A percentile compares a stretch with the other conserved stretches of the same genome.
Conservation (phyloP, 1,140 invertebrate species). For the Drosophila sturtevanti region DNA sequence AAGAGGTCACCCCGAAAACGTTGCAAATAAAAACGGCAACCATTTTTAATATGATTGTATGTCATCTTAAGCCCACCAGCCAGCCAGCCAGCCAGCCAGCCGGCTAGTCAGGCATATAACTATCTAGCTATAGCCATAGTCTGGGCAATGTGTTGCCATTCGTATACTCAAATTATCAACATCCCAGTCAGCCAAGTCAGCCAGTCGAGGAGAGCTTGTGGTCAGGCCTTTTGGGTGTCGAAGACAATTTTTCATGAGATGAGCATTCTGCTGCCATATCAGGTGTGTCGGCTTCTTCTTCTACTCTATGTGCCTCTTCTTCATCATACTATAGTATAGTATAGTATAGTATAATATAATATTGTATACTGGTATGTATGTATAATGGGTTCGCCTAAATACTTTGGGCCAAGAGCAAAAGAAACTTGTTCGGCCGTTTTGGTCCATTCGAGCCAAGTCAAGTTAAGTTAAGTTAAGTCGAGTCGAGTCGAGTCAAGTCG, state of each 20-base stretch:
- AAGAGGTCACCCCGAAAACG: slow-evolving; percentile 73
- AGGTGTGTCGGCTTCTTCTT: slow-evolving; percentile 51
- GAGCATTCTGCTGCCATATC: slow-evolving; percentile 53
- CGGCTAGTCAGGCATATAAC: too few species aligned
- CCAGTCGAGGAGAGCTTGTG: slow-evolving; percentile 8
- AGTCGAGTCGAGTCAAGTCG: not conserved
- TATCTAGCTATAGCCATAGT: slow-evolving; percentile 36
- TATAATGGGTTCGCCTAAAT: slow-evolving; percentile 78
- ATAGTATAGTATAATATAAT: not conserved
- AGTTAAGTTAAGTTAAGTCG: not conserved
- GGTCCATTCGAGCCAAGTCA: not conserved
- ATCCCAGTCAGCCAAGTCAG: slow-evolving; percentile 43
- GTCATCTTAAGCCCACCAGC: slow-evolving; percentile 72
- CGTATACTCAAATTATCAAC: slow-evolving; percentile 81
- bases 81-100: not conserved
- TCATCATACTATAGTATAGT: not conserved
- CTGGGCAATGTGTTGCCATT: slow-evolving; percentile 63
- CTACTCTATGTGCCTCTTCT: not conserved
- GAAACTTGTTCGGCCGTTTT: slow-evolving; percentile 38
- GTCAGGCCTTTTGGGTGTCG: slow-evolving; percentile 64
- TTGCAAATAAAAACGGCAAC: slow-evolving; percentile 79
- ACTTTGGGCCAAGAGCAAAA: slow-evolving; percentile 46
- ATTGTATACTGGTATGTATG: not conserved
- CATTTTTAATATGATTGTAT: slow-evolving; percentile 82
- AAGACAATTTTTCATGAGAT: slow-evolving; percentile 78